phyloP scores from a whole-genome alignment of 2,113 vertebrate species.

The Xenopus laevis region DNA sequence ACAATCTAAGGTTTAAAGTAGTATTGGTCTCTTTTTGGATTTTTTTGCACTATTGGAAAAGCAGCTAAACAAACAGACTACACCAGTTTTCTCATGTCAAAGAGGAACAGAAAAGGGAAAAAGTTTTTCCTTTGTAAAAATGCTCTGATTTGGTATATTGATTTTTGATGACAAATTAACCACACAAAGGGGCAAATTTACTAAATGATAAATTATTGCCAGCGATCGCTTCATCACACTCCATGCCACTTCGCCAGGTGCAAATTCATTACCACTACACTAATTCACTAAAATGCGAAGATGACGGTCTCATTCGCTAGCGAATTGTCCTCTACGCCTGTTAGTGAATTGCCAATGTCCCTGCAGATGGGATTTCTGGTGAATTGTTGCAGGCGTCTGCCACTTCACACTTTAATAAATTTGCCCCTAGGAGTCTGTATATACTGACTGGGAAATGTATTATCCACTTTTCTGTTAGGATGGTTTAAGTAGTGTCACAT shows the following conservation, averaged over 20 bases:
- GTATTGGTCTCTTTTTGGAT: background rate
- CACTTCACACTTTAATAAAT: no score
- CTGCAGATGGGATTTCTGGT: no score
- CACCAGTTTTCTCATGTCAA: background rate
- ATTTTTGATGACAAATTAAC: background rate
- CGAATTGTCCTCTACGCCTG: no score
- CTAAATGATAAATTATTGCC: no score
- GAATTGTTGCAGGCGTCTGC: no score
- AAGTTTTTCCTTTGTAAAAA: background rate
- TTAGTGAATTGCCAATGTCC: no score
- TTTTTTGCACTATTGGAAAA: slow-evolving; percentile 52
- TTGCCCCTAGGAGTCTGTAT: background rate
- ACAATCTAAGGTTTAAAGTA: slow-evolving; percentile 80
- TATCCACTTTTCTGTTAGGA: background rate
- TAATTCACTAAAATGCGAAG: no score
- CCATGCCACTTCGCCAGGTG: no score
- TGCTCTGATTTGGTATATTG: background rate
- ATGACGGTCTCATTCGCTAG: no score
- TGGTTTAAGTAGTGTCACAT: background rate
- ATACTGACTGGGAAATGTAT: background rate
- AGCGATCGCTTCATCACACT: no score
- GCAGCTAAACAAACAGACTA: slow-evolving; percentile 42
- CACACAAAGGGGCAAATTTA: no score
- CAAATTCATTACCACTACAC: no score
- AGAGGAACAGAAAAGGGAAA: background rate